These are phyloP conservation scores for Protobothrops flavoviridis DNA, from an alignment of 2,113 vertebrate genomes.

Conservation along the genomic window DNA sequence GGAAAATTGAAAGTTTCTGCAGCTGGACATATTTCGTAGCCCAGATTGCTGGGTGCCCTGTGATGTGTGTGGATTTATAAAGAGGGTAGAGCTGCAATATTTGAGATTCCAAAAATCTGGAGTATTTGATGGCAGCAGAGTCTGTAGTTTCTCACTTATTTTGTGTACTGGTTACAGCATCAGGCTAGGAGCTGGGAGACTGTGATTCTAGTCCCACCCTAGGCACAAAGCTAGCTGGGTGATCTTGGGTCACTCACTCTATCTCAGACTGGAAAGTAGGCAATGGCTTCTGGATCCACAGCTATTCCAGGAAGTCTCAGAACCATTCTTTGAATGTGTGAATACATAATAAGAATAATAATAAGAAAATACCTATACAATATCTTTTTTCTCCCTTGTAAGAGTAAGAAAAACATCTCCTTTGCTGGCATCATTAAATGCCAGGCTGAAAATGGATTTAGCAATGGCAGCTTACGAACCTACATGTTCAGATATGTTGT, in stretches of 20 bases:
- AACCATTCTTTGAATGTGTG: neutral
- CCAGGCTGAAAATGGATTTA: neutral
- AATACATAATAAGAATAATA: neutral
- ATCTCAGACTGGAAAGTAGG: neutral
- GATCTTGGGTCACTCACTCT: neutral
- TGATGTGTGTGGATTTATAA: slow-evolving; percentile 11
- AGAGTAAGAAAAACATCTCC: neutral
- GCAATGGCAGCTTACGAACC: neutral
- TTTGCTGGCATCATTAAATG: neutral
- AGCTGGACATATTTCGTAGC: slow-evolving; percentile 47
- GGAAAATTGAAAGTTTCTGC: slow-evolving; percentile 33
- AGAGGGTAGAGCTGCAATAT: neutral
- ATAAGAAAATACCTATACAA: neutral
- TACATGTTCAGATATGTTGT: neutral
- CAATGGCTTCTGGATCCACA: neutral
- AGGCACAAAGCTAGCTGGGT: neutral
- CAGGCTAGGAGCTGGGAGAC: neutral
- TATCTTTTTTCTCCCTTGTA: neutral
- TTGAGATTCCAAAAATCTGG: neutral
- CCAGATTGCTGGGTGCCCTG: slow-evolving; percentile 23
- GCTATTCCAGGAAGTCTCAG: neutral
- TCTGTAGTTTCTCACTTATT: neutral
- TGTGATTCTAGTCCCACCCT: neutral
- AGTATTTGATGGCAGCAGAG: neutral
- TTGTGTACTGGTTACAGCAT: neutral